A percentile compares a stretch with the other conserved stretches of the same genome.
phyloP scores from a whole-genome alignment of 1,140 invertebrate species.

The Tenebrio molitor region DNA sequence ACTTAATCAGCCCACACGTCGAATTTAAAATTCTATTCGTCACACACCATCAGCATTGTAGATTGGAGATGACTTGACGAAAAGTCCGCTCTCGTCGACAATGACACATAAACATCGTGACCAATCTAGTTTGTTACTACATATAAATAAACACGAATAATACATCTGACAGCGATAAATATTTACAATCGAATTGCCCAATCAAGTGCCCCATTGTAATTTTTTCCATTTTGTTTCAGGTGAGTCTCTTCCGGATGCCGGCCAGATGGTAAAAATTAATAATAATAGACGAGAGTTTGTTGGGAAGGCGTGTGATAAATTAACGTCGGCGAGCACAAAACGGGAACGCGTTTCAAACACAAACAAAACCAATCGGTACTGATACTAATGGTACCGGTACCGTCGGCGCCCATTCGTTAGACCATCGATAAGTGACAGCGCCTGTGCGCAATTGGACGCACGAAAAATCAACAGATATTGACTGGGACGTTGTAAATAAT shows the following conservation, averaged over 20 bases:
- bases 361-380: slow-evolving; percentile 41
- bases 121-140: slow-evolving; percentile 37
- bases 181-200: slow-evolving; percentile 33
- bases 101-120: slow-evolving; percentile 38
- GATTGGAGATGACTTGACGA: slow-evolving; percentile 36
- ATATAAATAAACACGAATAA: slow-evolving; percentile 39
- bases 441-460: slow-evolving; percentile 17
- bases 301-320: slow-evolving; percentile 23
- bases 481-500: slow-evolving; percentile 19
- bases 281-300: neutral
- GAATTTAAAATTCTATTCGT: slow-evolving; percentile 36
- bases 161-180: slow-evolving; percentile 38
- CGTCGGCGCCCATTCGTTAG: slow-evolving; percentile 43
- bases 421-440: slow-evolving; percentile 43
- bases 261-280: slow-evolving; percentile 27
- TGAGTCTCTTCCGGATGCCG: slow-evolving; percentile 34
- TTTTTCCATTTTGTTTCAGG: slow-evolving; percentile 29
- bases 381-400: slow-evolving; percentile 39
- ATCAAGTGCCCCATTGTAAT: slow-evolving; percentile 22
- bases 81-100: slow-evolving; percentile 17
- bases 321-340: slow-evolving; percentile 29
- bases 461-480: slow-evolving; percentile 12
- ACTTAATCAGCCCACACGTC: slow-evolving; percentile 36
- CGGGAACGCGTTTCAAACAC: slow-evolving; percentile 29
- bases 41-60: slow-evolving; percentile 38